These are phyloP conservation scores for Magallana angulata DNA, from an alignment of 1,140 invertebrate genomes.

Conservation along the genomic window DNA sequence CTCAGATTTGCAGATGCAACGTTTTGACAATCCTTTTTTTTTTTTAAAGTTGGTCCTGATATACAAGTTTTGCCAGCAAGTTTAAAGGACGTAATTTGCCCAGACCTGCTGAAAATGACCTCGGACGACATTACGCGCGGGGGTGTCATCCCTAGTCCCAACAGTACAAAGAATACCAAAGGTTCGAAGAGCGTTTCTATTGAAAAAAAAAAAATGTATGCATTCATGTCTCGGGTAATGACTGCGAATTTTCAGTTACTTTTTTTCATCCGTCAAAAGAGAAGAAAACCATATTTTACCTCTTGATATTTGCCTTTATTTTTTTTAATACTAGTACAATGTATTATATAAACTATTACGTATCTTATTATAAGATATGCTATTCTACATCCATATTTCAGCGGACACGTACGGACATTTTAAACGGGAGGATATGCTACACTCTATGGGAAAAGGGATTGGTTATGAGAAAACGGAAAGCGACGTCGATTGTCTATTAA, in stretches of 20 bases:
- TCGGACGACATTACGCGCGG: neutral
- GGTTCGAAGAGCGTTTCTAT: neutral
- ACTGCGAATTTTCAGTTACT: neutral
- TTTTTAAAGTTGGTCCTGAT: neutral
- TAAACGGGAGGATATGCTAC: neutral
- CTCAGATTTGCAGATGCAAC: too few species aligned
- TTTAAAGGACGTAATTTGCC: neutral
- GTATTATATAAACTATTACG: neutral
- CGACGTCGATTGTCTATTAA: slow-evolving; percentile 13
- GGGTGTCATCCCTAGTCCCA: neutral
- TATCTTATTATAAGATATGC: neutral
- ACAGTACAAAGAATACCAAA: neutral
- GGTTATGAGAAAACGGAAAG: slow-evolving; percentile 28
- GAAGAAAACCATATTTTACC: neutral
- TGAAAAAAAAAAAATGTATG: too few species aligned
- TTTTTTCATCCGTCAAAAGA: neutral
- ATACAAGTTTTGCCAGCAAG: slow-evolving; percentile 10
- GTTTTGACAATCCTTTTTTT: too few species aligned
- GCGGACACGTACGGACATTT: neutral
- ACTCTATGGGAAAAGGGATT: neutral
- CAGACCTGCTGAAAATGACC: slow-evolving; percentile 25
- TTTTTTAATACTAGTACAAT: too few species aligned
- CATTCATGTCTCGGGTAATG: too few species aligned
- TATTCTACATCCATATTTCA: neutral
- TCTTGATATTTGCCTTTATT: neutral